Base-by-base conservation (phyloP, 2,797 vertebrate species). In the Petrocephalus schoutedeni region DNA sequence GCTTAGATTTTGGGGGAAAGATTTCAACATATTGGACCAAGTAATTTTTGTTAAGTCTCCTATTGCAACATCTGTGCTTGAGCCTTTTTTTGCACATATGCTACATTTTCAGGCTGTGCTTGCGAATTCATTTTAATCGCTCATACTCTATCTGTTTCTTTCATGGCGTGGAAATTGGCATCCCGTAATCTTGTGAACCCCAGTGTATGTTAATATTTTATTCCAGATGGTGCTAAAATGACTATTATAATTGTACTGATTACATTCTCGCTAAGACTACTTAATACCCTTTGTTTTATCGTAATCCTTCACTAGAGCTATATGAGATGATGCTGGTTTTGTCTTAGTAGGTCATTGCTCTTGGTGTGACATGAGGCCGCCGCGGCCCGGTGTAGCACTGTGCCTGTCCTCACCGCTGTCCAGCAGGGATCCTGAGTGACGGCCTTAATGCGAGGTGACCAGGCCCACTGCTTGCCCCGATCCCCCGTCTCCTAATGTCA, bases 371-470 rank as follows among this genome's bases (percentile, higher is more conserved):
- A 85, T 16, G 14, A 41, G 58, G 21, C 83, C 58, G 2, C 58
- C 16, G 16, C n/a, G 87, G 80, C 23, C 36, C 57, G 21, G 0
- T 61, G 9, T 16, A 88, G 53, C 82, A 61, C 87, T 7, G 8
- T 61, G 21, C 19, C 87, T 14, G 28, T 82, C 87, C 28, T 41
- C 32, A 3, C 61, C 10, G 61, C 61, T 58, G 83, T 86, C 64
- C 51, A 41, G 49, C 64, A 54, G 61, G 51, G 53, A 86, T 86
- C 61, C 87, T 19, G 80, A 86, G n/a, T 28, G 28, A n/a, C 28
- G 83, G 61, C 7, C 49, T 51, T 88, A 88, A 88, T 64, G 53
- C 51, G 51, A 88, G 83, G 49, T 58, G 87, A 88, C 83, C 83
- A 19, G 58, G 83, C 19, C n/a, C 83, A 28, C 83, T 4, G 61